A percentile compares a stretch with the other conserved stretches of the same genome.
Conservation (phyloP, 2,797 vertebrate species). For the Silurus aristotelis region DNA sequence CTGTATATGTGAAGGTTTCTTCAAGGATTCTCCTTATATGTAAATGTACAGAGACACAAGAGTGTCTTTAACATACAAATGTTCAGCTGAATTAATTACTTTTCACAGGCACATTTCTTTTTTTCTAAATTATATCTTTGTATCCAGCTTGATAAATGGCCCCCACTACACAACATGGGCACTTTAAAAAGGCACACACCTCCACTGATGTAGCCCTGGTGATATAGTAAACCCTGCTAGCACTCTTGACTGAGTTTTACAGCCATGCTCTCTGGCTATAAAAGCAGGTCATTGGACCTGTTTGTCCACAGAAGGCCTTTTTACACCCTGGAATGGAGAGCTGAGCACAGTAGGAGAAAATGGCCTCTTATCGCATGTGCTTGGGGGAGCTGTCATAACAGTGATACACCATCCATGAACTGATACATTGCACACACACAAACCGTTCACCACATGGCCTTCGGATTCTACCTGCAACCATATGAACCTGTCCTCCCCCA, state of each 20-base stretch:
- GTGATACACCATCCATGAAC: conserved; percentile 45
- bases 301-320: conserved; percentile 63
- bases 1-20: too few species aligned
- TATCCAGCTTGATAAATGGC: not conserved
- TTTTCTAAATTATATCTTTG: not conserved
- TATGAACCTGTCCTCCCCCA: not conserved
- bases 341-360: conserved; percentile 72
- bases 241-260: conserved; percentile 31
- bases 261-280: conserved; percentile 50
- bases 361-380: conserved; percentile 66
- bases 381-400: conserved; percentile 65
- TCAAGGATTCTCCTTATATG: not conserved
- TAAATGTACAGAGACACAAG: not conserved
- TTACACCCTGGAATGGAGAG: conserved; percentile 65
- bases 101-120: not conserved
- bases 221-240: conserved; percentile 19
- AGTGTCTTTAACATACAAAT: too few species aligned
- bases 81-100: not conserved
- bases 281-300: conserved; percentile 66
- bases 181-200: conserved; percentile 1
- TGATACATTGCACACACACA: conserved; percentile 39
- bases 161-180: not conserved
- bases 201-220: not conserved
- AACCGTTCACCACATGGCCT: conserved; percentile 34
- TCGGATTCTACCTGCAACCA: not conserved